A percentile compares a stretch with the other conserved stretches of the same genome.
Evolutionary conservation across 2,797 vertebrate species (phyloP).

Genomic region (Balearica regulorum): DNA sequence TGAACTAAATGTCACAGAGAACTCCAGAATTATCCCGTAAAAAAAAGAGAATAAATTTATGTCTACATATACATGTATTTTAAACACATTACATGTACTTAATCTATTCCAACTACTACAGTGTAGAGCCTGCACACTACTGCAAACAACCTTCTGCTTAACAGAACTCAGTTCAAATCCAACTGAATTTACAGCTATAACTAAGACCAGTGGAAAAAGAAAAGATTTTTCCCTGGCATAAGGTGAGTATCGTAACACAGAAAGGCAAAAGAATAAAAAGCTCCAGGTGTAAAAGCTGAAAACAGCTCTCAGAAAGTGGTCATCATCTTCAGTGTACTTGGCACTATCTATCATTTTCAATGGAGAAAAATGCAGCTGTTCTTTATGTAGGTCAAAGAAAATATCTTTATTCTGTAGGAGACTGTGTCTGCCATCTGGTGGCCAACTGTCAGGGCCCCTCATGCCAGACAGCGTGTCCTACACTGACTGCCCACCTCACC

Average conservation of each 20-base stretch:
- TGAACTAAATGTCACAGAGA: neutral
- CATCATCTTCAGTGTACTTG: neutral
- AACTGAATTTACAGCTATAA: neutral
- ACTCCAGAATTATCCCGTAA: neutral
- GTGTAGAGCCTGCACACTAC: neutral
- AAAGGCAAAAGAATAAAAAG: neutral
- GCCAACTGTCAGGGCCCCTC: neutral
- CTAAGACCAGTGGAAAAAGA: neutral
- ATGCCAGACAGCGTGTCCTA: neutral
- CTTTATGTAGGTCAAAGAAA: neutral
- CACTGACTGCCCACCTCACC: too few relatives aligned
- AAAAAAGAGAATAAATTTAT: neutral
- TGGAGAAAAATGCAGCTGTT: neutral
- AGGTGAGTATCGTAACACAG: neutral
- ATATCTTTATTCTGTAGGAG: neutral
- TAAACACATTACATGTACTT: neutral
- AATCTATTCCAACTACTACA: neutral
- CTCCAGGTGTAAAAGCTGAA: neutral
- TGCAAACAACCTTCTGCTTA: neutral
- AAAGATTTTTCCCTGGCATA: neutral
- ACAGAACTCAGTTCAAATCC: neutral
- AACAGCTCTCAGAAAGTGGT: neutral
- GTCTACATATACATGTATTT: neutral
- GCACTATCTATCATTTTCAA: neutral
- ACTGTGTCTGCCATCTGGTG: neutral